Evolutionary conservation across 2,113 vertebrate genomes (phyloP), one percentile per base, ranked within the genome.

Genomic region (Chaenocephalus aceratus): DNA sequence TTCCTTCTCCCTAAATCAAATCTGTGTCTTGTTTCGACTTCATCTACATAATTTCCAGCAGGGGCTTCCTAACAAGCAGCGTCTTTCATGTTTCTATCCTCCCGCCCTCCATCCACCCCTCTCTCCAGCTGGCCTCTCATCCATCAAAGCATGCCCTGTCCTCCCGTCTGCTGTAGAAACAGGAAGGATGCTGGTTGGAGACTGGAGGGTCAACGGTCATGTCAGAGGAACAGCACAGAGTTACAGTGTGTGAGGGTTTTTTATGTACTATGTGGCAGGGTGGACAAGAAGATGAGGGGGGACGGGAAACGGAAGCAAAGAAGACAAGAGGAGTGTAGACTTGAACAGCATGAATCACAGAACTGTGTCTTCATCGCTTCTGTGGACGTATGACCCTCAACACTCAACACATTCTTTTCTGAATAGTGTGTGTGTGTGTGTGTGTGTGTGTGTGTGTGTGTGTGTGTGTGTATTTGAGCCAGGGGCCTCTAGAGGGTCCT

Each of bases 1-100:
- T 80, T 91, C 85, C 87, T 88, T 79, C 84, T 89, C 79, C 69
- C 68, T 56, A 75, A 77, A 78, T 89, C 86, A 92, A 94, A 94
- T 88, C 87, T 72, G 65, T 81, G 81, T 90, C 88, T 94, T 94
- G 91, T 93, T 91, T 86, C 77, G 14, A 49, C 64, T 75, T 91
- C 80, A 94, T 95, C 88, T 95, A 59, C 95, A 96, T 94, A 93
- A 93, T 94, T 95, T 95, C 94, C 94, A 94, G 83, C 85, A 85
- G 83, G 75, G 83, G 72, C 68, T 93, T 91, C 83, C 86, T 72
- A 93, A 95, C 94, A 95, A 95, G 86, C 71, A 75, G 77, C 5
- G 77, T 85, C 92, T 94, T 95, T 95, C 89, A 93, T 89, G 65
- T 87, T 49, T 63, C 65, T 16, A n/a, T 83, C 86, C 57, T 82